Evolutionary conservation across 2,797 vertebrate genomes (phyloP).

Genomic region (Lacerta agilis): DNA sequence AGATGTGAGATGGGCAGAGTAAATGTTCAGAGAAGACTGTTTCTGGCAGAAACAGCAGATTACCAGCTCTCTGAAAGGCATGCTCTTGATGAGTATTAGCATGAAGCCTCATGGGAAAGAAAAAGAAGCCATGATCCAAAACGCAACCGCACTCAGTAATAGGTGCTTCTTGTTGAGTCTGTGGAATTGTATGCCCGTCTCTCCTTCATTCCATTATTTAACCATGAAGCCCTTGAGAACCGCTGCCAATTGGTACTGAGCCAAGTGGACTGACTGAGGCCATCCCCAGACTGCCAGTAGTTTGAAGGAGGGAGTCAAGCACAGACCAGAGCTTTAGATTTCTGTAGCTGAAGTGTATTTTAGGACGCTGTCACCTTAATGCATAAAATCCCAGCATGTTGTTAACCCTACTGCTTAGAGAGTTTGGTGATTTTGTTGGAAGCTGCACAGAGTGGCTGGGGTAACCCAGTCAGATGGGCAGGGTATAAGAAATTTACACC

Average conservation of each 20-base stretch:
- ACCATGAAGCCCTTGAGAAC: neutral
- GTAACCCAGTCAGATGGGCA: too few relatives aligned
- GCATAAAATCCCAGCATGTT: too few relatives aligned
- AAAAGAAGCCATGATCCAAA: slow-evolving; percentile 36
- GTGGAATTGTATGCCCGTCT: neutral
- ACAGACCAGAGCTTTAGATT: too few relatives aligned
- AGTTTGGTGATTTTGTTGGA: too few relatives aligned
- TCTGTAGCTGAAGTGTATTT: too few relatives aligned
- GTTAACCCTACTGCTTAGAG: too few relatives aligned
- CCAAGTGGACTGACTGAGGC: too few relatives aligned
- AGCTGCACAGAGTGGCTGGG: too few relatives aligned
- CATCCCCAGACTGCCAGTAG: too few relatives aligned
- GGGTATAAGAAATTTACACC: too few relatives aligned
- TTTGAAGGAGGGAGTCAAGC: too few relatives aligned
- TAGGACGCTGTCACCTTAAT: too few relatives aligned
- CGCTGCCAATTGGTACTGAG: neutral
- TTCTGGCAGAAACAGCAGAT: slow-evolving; percentile 45
- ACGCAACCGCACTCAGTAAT: slow-evolving; percentile 11
- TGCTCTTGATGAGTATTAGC: slow-evolving; percentile 59
- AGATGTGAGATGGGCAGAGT: slow-evolving; percentile 34
- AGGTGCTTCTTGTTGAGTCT: slow-evolving; percentile 15
- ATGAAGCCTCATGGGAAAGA: slow-evolving; percentile 59
- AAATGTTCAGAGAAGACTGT: slow-evolving; percentile 7
- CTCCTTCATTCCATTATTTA: slow-evolving; percentile 33
- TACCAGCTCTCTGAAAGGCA: slow-evolving; percentile 53